These are phyloP conservation scores for Drosophila stalkeri DNA, from an alignment of 2,888 invertebrate species.

Conservation along the genomic window DNA sequence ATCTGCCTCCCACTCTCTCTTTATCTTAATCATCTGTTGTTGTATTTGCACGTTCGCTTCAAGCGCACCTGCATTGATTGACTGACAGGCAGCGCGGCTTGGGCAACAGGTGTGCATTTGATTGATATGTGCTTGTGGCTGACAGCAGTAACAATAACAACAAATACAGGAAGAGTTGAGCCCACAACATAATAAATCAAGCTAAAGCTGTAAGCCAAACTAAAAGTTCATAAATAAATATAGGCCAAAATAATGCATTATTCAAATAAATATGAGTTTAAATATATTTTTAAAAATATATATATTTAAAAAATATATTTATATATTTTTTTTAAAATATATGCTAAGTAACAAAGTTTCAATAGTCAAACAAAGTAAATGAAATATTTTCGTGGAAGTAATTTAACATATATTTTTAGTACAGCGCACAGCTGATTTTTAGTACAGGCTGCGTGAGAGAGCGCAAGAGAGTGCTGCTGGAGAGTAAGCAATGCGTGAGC, in stretches of 20 bases:
- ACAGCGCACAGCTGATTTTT: constrained; percentile 65
- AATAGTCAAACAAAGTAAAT: background rate
- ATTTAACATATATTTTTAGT: constrained; percentile 49
- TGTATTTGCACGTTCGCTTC: background rate
- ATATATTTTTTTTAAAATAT: background rate
- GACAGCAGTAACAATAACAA: constrained; percentile 8
- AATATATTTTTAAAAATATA: background rate
- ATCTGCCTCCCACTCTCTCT: background rate
- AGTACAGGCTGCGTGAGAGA: constrained; percentile 60
- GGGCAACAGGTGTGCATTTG: constrained; percentile 55
- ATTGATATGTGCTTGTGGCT: constrained; percentile 38
- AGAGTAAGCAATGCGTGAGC: constrained; percentile 52
- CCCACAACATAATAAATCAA: constrained; percentile 1
- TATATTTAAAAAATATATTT: background rate
- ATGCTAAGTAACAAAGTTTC: background rate
- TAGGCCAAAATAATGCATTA: background rate
- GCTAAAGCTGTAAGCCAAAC: background rate
- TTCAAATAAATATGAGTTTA: accelerated
- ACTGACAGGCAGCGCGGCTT: constrained; percentile 14
- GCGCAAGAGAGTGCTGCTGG: background rate
- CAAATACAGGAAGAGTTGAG: too few species aligned
- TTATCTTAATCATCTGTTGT: background rate
- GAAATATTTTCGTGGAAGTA: constrained; percentile 1
- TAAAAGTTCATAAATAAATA: too few species aligned
- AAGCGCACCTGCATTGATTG: constrained; percentile 51